These are phyloP conservation scores for Mesochorus sp. DNA, from an alignment of 2,888 invertebrate species.

Conservation along the genomic window DNA sequence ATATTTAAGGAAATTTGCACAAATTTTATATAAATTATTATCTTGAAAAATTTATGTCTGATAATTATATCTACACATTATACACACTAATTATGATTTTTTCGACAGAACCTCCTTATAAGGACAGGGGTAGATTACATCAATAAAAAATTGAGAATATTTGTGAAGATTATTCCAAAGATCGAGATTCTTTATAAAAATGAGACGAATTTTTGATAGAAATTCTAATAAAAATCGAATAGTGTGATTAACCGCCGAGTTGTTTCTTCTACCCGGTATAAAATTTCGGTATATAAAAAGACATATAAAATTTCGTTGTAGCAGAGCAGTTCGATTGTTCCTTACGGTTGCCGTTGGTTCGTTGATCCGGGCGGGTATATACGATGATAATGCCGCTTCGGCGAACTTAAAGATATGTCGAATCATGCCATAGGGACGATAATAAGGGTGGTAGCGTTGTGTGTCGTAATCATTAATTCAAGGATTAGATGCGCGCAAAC, in stretches of 20 bases:
- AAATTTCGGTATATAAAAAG: too few relatives aligned
- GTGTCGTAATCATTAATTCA: slow-evolving; percentile 80
- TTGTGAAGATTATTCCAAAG: too few relatives aligned
- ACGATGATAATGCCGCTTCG: slow-evolving; percentile 59
- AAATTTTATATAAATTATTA: background rate
- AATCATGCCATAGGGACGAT: slow-evolving; percentile 73
- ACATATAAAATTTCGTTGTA: slow-evolving; percentile 32
- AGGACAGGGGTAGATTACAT: background rate
- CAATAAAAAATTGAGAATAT: too few relatives aligned
- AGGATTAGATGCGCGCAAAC: slow-evolving; percentile 81
- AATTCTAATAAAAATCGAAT: too few relatives aligned
- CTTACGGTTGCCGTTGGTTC: slow-evolving; percentile 23
- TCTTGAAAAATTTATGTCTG: too few relatives aligned
- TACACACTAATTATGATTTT: background rate
- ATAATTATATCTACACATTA: background rate
- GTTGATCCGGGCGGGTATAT: slow-evolving; percentile 28
- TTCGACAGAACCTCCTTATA: too few relatives aligned
- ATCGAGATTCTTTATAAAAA: too few relatives aligned
- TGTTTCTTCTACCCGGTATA: slow-evolving; percentile 59
- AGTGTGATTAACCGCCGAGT: too few relatives aligned
- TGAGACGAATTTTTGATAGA: too few relatives aligned
- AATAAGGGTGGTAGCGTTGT: slow-evolving; percentile 48
- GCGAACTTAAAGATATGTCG: slow-evolving; percentile 78
- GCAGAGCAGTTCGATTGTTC: background rate
- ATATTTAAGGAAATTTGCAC: background rate